Percentiles rank a stretch among this genome's conserved stretches.
phyloP scores from a whole-genome alignment of 2,888 invertebrate genomes.

The Lepidochitona cinerea region DNA sequence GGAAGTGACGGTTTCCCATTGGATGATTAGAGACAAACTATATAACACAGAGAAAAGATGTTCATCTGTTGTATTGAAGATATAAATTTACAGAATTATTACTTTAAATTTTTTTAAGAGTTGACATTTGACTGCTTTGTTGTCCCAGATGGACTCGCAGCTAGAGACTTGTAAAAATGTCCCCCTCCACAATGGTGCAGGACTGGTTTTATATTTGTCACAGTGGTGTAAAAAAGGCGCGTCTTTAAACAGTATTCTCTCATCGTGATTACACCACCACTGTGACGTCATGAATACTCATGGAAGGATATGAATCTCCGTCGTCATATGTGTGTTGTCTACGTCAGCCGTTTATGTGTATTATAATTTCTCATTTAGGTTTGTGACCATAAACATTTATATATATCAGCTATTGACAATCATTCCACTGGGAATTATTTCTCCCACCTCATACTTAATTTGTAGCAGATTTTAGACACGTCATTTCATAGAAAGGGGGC shows the following conservation, averaged over 20 bases:
- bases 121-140: neutral
- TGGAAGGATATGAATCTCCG: neutral
- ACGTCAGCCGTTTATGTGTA: neutral
- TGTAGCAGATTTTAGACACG: no score
- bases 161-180: no score
- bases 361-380: neutral
- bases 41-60: neutral
- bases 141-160: neutral
- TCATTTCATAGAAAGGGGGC: no score
- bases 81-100: neutral
- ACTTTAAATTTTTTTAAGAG: neutral
- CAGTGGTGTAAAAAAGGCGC: neutral
- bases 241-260: neutral
- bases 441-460: no score
- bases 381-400: no score
- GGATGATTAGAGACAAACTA: neutral
- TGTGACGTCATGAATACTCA: neutral
- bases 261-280: no score
- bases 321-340: neutral
- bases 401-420: no score
- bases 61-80: neutral
- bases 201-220: neutral
- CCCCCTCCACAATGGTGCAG: no score
- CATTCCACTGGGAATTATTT: no score
- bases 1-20: slow-evolving; percentile 9